Evolutionary conservation across 2,888 invertebrate species (phyloP), one percentile per base, ranked within the genome.

Genomic region (Alloplasta piceator): DNA sequence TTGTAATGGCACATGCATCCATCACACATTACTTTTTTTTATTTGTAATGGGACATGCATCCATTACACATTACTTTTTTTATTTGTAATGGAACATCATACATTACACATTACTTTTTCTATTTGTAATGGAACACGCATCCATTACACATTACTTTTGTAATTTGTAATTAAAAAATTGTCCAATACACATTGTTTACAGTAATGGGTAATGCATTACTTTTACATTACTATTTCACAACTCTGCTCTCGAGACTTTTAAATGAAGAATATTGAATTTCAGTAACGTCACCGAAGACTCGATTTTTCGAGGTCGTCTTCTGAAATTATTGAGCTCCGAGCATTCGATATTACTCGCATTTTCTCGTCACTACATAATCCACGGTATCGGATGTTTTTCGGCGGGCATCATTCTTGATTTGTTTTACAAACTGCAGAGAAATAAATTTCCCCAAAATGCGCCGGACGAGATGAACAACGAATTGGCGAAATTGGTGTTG

Each of bases 261-360:
- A 7, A 26, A 14, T 36, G 7, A 14, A 70, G 5, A 60, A 48
- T 48, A 12, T 39, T 4, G 36, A 48, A 50, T 75, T 67, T 55
- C 60, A 50, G 71, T 10, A 7, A 12, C 26, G 38, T 39, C n/a
- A 50, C 77, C 6, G 75, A 75, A 39, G 58, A 77, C 43, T 39
- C 50, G 38, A 64, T 71, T 38, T 83, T 83, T 68, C 79, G 82
- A 55, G 80, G 82, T 55, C 79, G 82, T 68, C 71, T 80, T 5
- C 26, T 83, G 38, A 83, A 77, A 52, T 48, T 83, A 48, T 71
- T 83, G 46, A 74, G 79, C 63, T 79, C 79, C 67, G 83, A 83
- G 26, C 83, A 83, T 60, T 78, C 82, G 58, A 83, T 83, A 71
- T 63, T 83, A 43, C 83, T 83, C 50, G 83, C 83, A 7, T 64